These are phyloP conservation scores for Percina caprodes DNA, from an alignment of 2,113 vertebrate genomes.

Conservation along the genomic window DNA sequence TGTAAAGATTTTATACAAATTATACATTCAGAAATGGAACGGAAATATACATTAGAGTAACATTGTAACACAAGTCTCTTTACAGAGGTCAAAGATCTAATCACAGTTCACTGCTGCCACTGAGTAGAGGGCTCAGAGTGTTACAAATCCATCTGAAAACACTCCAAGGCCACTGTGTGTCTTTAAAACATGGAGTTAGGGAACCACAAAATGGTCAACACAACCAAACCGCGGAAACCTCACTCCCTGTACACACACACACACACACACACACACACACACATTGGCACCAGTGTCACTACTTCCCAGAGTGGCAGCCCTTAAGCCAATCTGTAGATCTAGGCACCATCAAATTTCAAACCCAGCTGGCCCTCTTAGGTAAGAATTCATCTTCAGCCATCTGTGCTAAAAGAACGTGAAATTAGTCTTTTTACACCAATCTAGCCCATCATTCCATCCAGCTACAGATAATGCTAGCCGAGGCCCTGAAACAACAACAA, in stretches of 20 bases:
- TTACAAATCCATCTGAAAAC: conserved; percentile 68
- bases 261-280: conserved; percentile 32
- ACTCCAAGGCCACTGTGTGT: conserved; percentile 57
- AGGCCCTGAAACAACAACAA: conserved; percentile 71
- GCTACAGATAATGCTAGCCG: conserved; percentile 29
- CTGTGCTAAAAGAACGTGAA: conserved; percentile 38
- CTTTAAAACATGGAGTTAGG: conserved; percentile 70
- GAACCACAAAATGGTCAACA: conserved; percentile 77
- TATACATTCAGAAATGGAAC: conserved; percentile 43
- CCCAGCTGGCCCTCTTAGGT: conserved; percentile 29
- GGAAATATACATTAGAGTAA: conserved; percentile 47
- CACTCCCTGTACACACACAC: conserved; percentile 34
- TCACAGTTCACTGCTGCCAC: conserved; percentile 50
- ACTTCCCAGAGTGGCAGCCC: conserved; percentile 28
- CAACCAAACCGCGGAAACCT: conserved; percentile 72
- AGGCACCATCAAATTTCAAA: conserved; percentile 55
- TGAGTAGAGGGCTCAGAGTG: conserved; percentile 32
- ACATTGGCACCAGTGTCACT: conserved; percentile 37
- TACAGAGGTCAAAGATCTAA: conserved; percentile 54
- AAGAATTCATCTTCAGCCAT: conserved; percentile 33
- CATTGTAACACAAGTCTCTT: conserved; percentile 25
- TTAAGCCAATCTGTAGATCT: conserved; percentile 30
- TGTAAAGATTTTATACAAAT: conserved; percentile 50
- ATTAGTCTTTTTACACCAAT: conserved; percentile 56
- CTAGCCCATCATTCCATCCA: conserved; percentile 15